Evolutionary conservation across 1,140 invertebrate species (phyloP), one percentile per base, ranked within the genome.

Genomic region (Zaprionus vittiger): DNA sequence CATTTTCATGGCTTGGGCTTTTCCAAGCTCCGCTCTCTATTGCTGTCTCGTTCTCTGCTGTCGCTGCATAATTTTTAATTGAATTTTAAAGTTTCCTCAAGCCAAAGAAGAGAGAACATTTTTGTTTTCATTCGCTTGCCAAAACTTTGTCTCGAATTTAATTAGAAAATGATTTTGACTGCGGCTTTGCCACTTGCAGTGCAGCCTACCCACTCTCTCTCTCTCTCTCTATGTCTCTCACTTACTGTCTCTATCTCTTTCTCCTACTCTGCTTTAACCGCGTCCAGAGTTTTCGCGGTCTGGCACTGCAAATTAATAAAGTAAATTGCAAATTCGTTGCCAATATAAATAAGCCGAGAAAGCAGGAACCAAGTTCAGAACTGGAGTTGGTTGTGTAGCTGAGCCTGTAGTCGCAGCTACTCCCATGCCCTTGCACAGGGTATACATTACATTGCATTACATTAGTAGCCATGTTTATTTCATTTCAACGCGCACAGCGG

Each of bases 141-240:
- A 81, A 89, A 79, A 84, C 73, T 80, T 73, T 78, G 71, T 52
- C 69, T 67, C 73, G 84, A 90, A 89, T 89, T 89, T 90, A 89
- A 89, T 89, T 89, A 89, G 85, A 84, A 89, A 90, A 87, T 87
- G 75, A 87, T 87, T 87, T 90, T 87, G 85, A 87, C 81, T 89
- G 84, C 84, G 85, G 84, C 83, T 87, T 87, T 80, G 73, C 77
- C 77, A 75, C 79, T 86, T 80, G 72, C 74, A 77, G 47, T 66
- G 55, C 41, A 37, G 34, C 22, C 47, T 24, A 20, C 47, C 22
- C 47, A 0, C 11, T 24, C 47, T 12, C 47, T 2, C 9, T 20
- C 17, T 0, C 47, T 0, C 44, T 47, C 7, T 20, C 1, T 47
- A 17, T 47, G 0, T 47, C 17, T 22, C 44, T 47, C 1, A 15